These are phyloP conservation scores for Mergus octosetaceus DNA, from an alignment of 2,797 vertebrate species.

Conservation along the genomic window DNA sequence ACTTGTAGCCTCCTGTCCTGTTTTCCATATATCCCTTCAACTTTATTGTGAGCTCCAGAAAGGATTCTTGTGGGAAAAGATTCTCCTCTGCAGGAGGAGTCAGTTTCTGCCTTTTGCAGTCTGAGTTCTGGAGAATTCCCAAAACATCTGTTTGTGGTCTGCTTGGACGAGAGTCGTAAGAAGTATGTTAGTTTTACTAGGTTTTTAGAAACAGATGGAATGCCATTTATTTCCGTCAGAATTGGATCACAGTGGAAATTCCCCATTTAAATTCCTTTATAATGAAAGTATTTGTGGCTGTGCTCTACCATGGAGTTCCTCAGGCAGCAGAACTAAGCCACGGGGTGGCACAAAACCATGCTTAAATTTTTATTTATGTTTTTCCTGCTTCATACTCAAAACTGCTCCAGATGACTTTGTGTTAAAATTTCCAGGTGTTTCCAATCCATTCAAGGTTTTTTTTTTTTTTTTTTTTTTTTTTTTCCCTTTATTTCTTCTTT, in stretches of 20 bases:
- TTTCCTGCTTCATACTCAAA: background rate
- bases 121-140: background rate
- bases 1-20: background rate
- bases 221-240: background rate
- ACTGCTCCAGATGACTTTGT: background rate
- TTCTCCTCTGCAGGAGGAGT: background rate
- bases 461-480: background rate
- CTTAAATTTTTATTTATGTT: background rate
- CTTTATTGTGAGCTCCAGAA: background rate
- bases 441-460: background rate
- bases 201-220: constrained; percentile 28
- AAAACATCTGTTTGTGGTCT: constrained; percentile 30
- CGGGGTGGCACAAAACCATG: background rate
- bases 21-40: background rate
- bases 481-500: background rate
- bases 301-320: background rate
- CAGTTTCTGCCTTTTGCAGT: background rate
- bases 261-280: background rate
- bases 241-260: background rate
- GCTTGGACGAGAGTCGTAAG: background rate
- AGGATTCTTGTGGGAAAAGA: background rate
- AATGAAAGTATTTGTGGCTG: background rate
- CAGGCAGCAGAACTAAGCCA: background rate
- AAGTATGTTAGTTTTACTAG: background rate
- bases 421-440: background rate